Evolutionary conservation across 1,140 invertebrate species (phyloP).

Genomic region (Lineus longissimus): DNA sequence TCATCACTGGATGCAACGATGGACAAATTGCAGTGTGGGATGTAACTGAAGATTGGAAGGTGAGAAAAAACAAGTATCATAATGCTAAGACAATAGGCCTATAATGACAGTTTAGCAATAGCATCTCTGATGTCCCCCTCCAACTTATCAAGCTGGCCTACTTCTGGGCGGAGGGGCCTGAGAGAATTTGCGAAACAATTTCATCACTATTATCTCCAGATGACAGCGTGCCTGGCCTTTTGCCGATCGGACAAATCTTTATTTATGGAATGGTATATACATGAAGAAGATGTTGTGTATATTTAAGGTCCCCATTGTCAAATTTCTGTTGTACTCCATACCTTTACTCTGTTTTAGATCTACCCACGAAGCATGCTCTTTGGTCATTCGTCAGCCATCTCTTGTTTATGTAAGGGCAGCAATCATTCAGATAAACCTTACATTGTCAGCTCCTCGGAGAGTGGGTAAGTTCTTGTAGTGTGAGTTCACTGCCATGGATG

Average conservation of each 20-base stretch:
- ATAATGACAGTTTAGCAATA: neutral
- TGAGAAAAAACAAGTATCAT: too few relatives aligned
- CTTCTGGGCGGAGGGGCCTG: neutral
- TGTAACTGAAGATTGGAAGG: constrained; percentile 58
- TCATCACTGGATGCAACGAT: constrained; percentile 95
- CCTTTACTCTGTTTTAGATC: constrained; percentile 76
- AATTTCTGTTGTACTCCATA: too few relatives aligned
- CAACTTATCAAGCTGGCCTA: constrained; percentile 1
- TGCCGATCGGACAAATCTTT: too few relatives aligned
- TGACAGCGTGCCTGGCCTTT: too few relatives aligned
- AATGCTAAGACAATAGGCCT: neutral
- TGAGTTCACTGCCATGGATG: too few relatives aligned
- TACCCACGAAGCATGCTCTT: constrained; percentile 91
- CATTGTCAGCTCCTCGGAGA: constrained; percentile 91
- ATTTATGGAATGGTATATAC: too few relatives aligned
- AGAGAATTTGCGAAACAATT: too few relatives aligned
- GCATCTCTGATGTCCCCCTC: neutral
- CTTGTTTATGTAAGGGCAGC: constrained; percentile 77
- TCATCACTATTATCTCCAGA: too few relatives aligned
- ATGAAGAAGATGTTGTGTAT: too few relatives aligned
- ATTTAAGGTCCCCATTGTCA: too few relatives aligned
- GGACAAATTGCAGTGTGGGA: constrained; percentile 98
- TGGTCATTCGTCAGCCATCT: constrained; percentile 88
- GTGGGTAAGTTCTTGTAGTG: constrained; percentile 60
- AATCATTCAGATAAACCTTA: constrained; percentile 75